These are phyloP conservation scores for Tortrix viridana DNA, from an alignment of 2,888 invertebrate species.

Conservation along the genomic window DNA sequence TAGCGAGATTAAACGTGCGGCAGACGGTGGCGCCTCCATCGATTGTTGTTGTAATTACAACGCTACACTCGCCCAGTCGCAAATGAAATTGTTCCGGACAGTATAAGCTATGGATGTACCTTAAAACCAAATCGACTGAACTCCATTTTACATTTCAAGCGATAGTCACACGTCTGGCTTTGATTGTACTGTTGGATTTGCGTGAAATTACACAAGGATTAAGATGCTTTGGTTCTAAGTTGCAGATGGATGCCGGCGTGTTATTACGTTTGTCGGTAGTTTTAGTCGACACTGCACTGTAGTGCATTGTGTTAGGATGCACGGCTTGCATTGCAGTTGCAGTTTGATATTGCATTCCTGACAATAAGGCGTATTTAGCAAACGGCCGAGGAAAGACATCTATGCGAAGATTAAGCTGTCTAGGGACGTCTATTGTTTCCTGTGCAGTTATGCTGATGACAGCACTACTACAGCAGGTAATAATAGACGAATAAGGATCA, in stretches of 20 bases:
- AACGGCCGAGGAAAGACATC: constrained; percentile 16
- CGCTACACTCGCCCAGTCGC: constrained; percentile 83
- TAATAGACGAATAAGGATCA: neutral
- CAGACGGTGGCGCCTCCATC: constrained; percentile 84
- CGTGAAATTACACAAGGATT: no score
- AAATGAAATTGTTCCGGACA: constrained; percentile 84
- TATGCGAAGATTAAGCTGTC: neutral
- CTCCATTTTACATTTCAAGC: no score
- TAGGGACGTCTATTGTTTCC: neutral
- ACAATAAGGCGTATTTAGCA: constrained; percentile 25
- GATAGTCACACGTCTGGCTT: no score
- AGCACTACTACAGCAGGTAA: no score
- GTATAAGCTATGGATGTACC: constrained; percentile 77
- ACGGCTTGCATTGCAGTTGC: constrained; percentile 20
- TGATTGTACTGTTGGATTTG: no score
- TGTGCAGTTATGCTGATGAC: neutral
- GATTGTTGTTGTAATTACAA: constrained; percentile 85
- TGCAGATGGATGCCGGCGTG: constrained; percentile 61
- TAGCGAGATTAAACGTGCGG: constrained; percentile 84
- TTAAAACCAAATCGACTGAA: constrained; percentile 41
- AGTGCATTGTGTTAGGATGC: constrained; percentile 19
- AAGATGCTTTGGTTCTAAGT: no score
- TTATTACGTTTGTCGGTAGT: constrained; percentile 66
- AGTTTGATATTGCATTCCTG: constrained; percentile 34
- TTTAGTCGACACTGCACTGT: constrained; percentile 1